Base-by-base conservation (phyloP, 2,888 invertebrate genomes). In the Helleia helle region DNA sequence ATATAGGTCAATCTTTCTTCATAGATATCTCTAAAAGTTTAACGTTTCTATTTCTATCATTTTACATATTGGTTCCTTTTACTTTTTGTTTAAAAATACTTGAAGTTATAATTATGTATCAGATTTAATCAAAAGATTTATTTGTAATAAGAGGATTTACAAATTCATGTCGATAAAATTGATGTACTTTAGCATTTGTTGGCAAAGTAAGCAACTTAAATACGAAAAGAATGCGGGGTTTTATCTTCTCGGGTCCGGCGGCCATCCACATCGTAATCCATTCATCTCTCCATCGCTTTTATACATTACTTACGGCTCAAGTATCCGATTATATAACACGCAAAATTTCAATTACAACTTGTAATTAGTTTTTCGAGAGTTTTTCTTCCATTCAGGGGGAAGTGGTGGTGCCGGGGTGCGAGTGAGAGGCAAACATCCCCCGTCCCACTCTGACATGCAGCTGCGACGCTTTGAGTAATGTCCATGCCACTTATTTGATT, bases 321-420 rank as follows among this genome's bases (percentile, higher is more conserved):
- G 83, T 84, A 84, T 84, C 83, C 84, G 85, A 85, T 86, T 85
- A 85, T 86, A 79, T 86, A 86, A 84, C 85, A 86, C 85, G 86
- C 84, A 85, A 86, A 86, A 86, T 86, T 86, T 86, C 86, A 86
- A 86, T 86, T 86, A 86, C 85, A 86, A 86, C 72, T 86, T 86
- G 85, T 86, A 86, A 86, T 86, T 86, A 86, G 86, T 86, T 86
- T 86, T 86, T 85, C 75, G 84, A 81, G 86, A 85, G 84, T 86
- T 86, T 86, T 85, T 85, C 85, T 86, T 85, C 83, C 80, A 73
- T 72, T 71, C 70, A 71, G 72, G 72, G 75, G 75, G 79, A 65
- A 57, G 71, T 67, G 73, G 73, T 60, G 72, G 68, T 58, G 58
- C 54, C 43, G 50, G 58, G 45, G 76, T 52, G 63, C 36, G 68